phyloP scores from a whole-genome alignment of 2,888 invertebrate species.

The Schizotus pectinicornis region DNA sequence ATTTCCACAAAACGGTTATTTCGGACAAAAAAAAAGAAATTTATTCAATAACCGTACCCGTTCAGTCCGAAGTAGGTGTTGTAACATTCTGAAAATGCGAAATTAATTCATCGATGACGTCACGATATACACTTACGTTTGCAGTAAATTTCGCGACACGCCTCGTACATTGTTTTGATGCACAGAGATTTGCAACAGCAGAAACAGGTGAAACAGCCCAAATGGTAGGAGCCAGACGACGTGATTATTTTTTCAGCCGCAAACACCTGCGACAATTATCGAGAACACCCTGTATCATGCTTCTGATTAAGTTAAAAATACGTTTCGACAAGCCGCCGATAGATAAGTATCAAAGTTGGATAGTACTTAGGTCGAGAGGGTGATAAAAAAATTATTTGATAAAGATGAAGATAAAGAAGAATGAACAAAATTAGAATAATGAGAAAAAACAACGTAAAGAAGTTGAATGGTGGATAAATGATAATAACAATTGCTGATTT shows the following conservation, averaged over 20 bases:
- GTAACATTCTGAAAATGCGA: conserved; percentile 57
- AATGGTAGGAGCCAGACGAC: conserved; percentile 59
- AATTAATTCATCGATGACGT: conserved; percentile 6
- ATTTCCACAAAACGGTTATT: conserved; percentile 11
- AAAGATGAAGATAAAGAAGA: too few species aligned
- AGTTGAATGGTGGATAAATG: too few species aligned
- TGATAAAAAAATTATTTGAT: too few species aligned
- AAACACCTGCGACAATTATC: conserved; percentile 48
- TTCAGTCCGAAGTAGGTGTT: conserved; percentile 61
- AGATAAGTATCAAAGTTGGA: too few species aligned
- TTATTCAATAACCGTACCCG: conserved; percentile 54
- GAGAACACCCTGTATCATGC: background rate
- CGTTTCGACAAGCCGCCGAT: too few species aligned
- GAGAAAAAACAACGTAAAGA: too few species aligned
- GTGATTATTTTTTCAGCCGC: conserved; percentile 55
- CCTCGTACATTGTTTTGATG: conserved; percentile 59
- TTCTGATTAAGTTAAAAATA: background rate
- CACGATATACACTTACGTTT: conserved; percentile 55
- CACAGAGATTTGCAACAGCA: conserved; percentile 61
- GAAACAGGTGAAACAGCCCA: conserved; percentile 61
- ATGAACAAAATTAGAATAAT: too few species aligned
- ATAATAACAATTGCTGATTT: too few species aligned
- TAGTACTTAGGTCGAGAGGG: too few species aligned
- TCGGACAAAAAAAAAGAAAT: conserved; percentile 32
- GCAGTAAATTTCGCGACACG: conserved; percentile 62